Evolutionary conservation across 2,888 invertebrate species (phyloP).

Genomic region (Stomorhina lunata): DNA sequence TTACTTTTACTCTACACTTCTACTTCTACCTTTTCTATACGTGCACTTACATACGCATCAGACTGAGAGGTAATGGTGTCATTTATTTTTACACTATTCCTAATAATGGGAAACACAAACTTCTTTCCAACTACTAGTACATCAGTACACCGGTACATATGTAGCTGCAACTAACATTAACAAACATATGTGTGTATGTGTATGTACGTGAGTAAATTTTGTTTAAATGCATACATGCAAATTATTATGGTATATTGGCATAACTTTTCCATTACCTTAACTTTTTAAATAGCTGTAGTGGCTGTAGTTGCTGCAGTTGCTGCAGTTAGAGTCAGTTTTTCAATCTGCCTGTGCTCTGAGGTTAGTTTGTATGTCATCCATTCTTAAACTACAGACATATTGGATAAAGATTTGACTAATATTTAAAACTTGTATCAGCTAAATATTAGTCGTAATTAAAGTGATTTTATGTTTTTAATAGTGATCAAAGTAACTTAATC

Average conservation of each 20-base stretch:
- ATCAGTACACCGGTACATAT: background rate
- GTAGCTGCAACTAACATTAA: background rate
- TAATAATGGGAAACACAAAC: conserved; percentile 14
- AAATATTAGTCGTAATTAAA: too few relatives aligned
- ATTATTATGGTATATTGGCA: conserved; percentile 60
- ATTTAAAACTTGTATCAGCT: too few relatives aligned
- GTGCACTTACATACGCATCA: background rate
- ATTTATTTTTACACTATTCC: conserved; percentile 32
- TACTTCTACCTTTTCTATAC: background rate
- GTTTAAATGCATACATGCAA: conserved; percentile 48
- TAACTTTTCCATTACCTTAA: conserved; percentile 63
- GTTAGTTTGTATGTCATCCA: background rate
- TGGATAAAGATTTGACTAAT: too few relatives aligned
- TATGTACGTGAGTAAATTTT: conserved; percentile 27
- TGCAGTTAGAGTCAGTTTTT: conserved; percentile 3
- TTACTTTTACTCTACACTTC: conserved; percentile 22
- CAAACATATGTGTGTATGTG: background rate
- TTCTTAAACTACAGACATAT: too few relatives aligned
- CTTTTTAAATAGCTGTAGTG: conserved; percentile 54
- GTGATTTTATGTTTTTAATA: too few relatives aligned
- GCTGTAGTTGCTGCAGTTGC: conserved; percentile 33
- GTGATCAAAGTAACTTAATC: too few relatives aligned
- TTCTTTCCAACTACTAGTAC: background rate
- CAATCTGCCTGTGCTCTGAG: background rate
- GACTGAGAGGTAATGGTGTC: background rate